phyloP scores from a whole-genome alignment of 1,140 invertebrate species.

The Saccostrea cuccullata region DNA sequence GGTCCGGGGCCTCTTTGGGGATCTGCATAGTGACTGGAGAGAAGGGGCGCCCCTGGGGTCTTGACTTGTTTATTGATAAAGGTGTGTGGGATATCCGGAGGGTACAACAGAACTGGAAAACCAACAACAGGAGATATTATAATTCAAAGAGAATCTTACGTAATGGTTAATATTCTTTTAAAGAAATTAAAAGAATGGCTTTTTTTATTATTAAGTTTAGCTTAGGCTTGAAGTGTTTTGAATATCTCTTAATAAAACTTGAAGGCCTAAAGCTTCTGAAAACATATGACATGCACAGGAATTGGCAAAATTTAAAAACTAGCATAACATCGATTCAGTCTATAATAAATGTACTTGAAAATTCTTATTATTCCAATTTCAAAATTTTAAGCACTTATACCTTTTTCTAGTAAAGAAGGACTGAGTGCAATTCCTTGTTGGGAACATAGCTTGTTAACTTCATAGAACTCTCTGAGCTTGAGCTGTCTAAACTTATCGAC shows the following conservation, averaged over 20 bases:
- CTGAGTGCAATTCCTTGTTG: conserved; percentile 66
- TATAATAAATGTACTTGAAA: too few relatives aligned
- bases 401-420: conserved; percentile 69
- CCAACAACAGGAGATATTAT: neutral
- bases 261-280: too few relatives aligned
- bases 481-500: conserved; percentile 72
- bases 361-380: too few relatives aligned
- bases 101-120: conserved; percentile 72
- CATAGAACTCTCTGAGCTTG: conserved; percentile 72
- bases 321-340: too few relatives aligned
- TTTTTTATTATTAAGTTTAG: too few relatives aligned
- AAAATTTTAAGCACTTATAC: conserved; percentile 56
- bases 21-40: conserved; percentile 68
- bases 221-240: too few relatives aligned
- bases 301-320: too few relatives aligned
- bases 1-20: conserved; percentile 65
- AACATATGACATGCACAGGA: too few relatives aligned
- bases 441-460: conserved; percentile 69
- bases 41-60: conserved; percentile 59
- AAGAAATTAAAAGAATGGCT: too few relatives aligned
- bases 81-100: conserved; percentile 68
- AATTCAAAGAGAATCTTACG: neutral
- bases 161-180: neutral
- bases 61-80: conserved; percentile 54
- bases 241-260: too few relatives aligned